Percentiles rank a stretch among this genome's conserved stretches.
phyloP scores from a whole-genome alignment of 2,113 vertebrate genomes.

The human region DNA sequence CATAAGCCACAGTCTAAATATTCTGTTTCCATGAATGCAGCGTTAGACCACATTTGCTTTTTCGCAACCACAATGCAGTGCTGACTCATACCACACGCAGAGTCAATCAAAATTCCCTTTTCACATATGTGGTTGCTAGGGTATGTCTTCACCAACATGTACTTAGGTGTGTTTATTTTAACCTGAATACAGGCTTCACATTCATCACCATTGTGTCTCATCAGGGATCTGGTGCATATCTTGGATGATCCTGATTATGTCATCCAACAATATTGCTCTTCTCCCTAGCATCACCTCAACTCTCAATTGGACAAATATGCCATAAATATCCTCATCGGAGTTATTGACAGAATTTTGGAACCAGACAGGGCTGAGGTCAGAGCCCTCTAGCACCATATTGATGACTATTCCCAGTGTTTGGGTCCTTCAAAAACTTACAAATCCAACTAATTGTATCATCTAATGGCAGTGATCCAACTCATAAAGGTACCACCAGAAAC shows the following conservation, averaged over 20 bases:
- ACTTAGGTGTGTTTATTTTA: background rate
- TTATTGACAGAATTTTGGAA: slow-evolving; percentile 61
- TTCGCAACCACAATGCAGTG: background rate
- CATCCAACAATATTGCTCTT: background rate
- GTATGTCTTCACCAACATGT: background rate
- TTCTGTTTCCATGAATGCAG: background rate
- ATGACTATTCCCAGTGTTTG: background rate
- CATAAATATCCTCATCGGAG: background rate
- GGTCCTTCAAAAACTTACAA: background rate
- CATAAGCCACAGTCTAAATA: background rate
- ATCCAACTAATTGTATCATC: slow-evolving; percentile 29
- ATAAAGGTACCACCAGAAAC: background rate
- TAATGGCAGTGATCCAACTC: slow-evolving; percentile 11
- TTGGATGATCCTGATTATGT: background rate
- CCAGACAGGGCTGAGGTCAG: slow-evolving; percentile 27
- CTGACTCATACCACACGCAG: slow-evolving; percentile 43
- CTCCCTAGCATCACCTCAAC: background rate
- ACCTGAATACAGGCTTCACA: background rate
- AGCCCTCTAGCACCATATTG: background rate
- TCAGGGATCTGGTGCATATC: background rate
- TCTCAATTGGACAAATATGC: background rate
- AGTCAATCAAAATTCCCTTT: background rate
- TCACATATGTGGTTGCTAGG: background rate
- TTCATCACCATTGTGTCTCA: background rate
- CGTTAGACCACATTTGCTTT: slow-evolving; percentile 15